A percentile compares a stretch with the other conserved stretches of the same genome.
Conservation (phyloP, 1,140 invertebrate species). For the Dreissena rostriformis region DNA sequence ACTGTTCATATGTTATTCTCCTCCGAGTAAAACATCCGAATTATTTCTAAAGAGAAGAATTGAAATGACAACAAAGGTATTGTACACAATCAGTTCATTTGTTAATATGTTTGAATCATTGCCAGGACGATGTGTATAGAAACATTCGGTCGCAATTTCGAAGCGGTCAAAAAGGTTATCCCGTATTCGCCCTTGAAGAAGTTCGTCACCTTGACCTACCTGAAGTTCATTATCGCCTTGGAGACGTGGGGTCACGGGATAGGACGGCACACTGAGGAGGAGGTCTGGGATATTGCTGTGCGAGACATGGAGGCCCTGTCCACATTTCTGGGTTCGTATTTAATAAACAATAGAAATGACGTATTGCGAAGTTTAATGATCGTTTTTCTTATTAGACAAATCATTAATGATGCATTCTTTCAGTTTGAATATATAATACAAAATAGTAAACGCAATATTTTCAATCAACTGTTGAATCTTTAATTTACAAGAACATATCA, state of each 20-base stretch:
- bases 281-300: constrained; percentile 71
- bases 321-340: constrained; percentile 68
- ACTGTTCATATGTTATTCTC: no score
- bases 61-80: no score
- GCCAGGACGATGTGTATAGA: constrained; percentile 77
- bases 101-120: no score
- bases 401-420: no score
- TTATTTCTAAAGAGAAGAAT: no score
- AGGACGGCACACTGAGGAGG: constrained; percentile 69
- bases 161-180: constrained; percentile 63
- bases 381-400: no score
- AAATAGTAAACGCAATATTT: no score
- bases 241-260: constrained; percentile 77
- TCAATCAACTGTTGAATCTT: no score
- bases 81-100: no score
- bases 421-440: no score
- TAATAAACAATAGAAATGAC: constrained; percentile 55
- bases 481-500: no score
- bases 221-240: constrained; percentile 59
- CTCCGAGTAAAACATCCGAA: no score
- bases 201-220: constrained; percentile 60
- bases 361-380: constrained; percentile 61
- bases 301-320: constrained; percentile 72
- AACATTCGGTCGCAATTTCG: constrained; percentile 69
- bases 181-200: constrained; percentile 69